phyloP scores from a whole-genome alignment of 2,888 invertebrate genomes.

The Callimorpha dominula region DNA sequence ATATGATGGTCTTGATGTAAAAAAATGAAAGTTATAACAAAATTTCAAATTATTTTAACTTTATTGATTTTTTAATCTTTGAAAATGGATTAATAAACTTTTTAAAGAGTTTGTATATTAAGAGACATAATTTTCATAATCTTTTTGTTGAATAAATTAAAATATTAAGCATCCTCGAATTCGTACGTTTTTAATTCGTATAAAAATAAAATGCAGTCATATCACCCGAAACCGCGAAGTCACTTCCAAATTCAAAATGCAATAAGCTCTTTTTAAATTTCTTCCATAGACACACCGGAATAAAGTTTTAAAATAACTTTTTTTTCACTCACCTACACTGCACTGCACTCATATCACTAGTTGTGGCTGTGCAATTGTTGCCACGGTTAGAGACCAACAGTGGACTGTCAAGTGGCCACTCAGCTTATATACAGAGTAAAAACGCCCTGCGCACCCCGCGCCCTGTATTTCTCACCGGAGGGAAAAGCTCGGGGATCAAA shows the following conservation, averaged over 20 bases:
- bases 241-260: constrained; percentile 11
- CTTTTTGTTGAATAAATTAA: neutral
- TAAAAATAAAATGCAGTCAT: neutral
- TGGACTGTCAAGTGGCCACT: constrained; percentile 24
- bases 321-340: constrained; percentile 45
- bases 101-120: no score
- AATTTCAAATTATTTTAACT: no score
- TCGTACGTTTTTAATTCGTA: neutral
- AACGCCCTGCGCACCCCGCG: constrained; percentile 37
- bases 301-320: constrained; percentile 2
- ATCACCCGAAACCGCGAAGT: neutral
- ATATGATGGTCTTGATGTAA: no score
- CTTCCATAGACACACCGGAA: constrained; percentile 6
- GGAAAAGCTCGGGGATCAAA: neutral
- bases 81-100: no score
- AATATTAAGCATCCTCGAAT: neutral
- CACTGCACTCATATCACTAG: constrained; percentile 42
- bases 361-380: constrained; percentile 5
- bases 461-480: constrained; percentile 8
- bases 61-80: no score
- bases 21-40: no score
- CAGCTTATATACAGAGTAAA: constrained; percentile 39
- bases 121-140: no score
- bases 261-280: constrained; percentile 4
- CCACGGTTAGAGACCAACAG: constrained; percentile 29